A percentile compares a stretch with the other conserved stretches of the same genome.
Evolutionary conservation across 2,888 invertebrate species (phyloP).

Genomic region (Conomelus anceps): DNA sequence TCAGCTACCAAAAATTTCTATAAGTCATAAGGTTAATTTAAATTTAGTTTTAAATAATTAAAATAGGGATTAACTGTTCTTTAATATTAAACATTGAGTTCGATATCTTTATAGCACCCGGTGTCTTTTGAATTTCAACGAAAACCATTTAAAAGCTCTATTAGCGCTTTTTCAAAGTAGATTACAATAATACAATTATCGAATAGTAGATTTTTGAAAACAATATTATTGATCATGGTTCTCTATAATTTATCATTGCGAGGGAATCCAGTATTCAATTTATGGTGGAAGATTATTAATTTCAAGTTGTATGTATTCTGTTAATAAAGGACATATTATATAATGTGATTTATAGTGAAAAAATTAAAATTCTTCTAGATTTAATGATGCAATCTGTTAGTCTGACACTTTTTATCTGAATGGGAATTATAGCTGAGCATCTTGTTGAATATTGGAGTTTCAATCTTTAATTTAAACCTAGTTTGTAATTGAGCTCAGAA

Average conservation of each 20-base stretch:
- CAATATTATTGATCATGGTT: background rate
- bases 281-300: background rate
- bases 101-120: background rate
- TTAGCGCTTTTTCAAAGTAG: background rate
- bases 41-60: background rate
- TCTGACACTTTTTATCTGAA: background rate
- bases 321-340: background rate
- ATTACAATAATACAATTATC: background rate
- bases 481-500: background rate
- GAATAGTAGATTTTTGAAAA: background rate
- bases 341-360: background rate
- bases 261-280: background rate
- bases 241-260: background rate
- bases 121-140: background rate
- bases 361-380: background rate
- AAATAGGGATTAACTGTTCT: background rate
- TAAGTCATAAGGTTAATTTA: background rate
- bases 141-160: background rate
- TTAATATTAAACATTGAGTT: background rate
- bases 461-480: background rate
- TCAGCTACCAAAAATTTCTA: background rate
- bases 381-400: background rate
- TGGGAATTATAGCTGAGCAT: background rate
- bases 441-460: background rate
- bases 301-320: background rate